Conservation (phyloP, 2,113 vertebrate genomes). For the Semnornis frantzii region DNA sequence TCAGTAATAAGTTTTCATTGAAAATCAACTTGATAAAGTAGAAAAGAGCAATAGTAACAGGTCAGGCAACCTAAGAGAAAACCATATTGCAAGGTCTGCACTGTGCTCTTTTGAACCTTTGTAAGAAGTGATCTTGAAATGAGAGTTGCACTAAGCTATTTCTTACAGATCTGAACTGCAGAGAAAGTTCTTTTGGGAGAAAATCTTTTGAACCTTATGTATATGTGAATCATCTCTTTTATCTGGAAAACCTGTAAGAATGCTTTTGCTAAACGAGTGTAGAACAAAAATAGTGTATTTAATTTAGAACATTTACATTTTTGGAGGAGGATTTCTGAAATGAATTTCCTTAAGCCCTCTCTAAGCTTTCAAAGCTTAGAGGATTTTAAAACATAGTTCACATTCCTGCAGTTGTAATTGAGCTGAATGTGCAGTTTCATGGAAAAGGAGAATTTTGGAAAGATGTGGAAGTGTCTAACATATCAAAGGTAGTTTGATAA, state of each 20-base stretch:
- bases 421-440: not conserved
- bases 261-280: not conserved
- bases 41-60: not conserved
- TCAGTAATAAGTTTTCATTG: not conserved
- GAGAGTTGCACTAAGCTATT: not conserved
- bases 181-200: not conserved
- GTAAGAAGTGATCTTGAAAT: not conserved
- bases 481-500: not conserved
- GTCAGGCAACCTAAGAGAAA: not conserved
- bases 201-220: not conserved
- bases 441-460: not conserved
- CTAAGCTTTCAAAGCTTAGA: not conserved
- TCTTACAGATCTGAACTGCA: not conserved
- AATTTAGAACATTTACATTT: not conserved
- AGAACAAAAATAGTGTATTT: not conserved
- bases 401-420: not conserved
- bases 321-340: not conserved
- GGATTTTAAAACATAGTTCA: not conserved
- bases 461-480: rapidly evolving
- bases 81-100: not conserved
- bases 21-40: not conserved
- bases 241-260: not conserved
- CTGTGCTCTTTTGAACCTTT: conserved; percentile 4
- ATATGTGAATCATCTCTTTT: conserved; percentile 2
- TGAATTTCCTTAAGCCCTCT: not conserved